Conservation (phyloP, 1,140 invertebrate genomes). For the Paraescarpia echinospica region DNA sequence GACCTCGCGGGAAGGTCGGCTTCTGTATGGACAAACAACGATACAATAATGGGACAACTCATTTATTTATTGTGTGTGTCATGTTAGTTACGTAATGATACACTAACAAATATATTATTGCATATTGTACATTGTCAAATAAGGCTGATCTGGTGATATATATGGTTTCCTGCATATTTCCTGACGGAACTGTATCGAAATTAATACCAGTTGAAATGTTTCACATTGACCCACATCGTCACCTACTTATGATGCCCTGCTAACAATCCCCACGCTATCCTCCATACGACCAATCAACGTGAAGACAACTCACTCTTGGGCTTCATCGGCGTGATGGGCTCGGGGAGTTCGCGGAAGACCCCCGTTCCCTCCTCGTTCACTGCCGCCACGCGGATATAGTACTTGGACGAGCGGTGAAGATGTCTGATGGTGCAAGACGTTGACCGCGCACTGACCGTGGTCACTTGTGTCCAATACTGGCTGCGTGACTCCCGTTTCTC, state of each 20-base stretch:
- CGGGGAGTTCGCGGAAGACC: slow-evolving; percentile 52
- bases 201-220: background rate
- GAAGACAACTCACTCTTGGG: slow-evolving; percentile 26
- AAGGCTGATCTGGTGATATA: too few relatives aligned
- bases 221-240: too few relatives aligned
- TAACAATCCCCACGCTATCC: too few relatives aligned
- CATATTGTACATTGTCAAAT: too few relatives aligned
- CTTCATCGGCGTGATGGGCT: slow-evolving; percentile 23
- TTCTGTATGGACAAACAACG: slow-evolving; percentile 17
- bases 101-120: too few relatives aligned
- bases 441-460: slow-evolving; percentile 9
- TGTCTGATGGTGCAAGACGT: background rate
- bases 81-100: too few relatives aligned
- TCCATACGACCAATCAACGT: too few relatives aligned
- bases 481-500: slow-evolving; percentile 69
- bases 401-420: slow-evolving; percentile 27
- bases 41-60: too few relatives aligned
- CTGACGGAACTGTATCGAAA: background rate
- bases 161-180: background rate
- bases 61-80: too few relatives aligned
- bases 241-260: too few relatives aligned
- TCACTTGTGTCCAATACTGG: slow-evolving; percentile 21
- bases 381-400: slow-evolving; percentile 70
- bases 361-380: slow-evolving; percentile 89
- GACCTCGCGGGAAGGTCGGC: slow-evolving; percentile 39